Evolutionary conservation across 2,797 vertebrate species (phyloP), one percentile per base, ranked within the genome.

Genomic region (Hephaestus fuliginosus): DNA sequence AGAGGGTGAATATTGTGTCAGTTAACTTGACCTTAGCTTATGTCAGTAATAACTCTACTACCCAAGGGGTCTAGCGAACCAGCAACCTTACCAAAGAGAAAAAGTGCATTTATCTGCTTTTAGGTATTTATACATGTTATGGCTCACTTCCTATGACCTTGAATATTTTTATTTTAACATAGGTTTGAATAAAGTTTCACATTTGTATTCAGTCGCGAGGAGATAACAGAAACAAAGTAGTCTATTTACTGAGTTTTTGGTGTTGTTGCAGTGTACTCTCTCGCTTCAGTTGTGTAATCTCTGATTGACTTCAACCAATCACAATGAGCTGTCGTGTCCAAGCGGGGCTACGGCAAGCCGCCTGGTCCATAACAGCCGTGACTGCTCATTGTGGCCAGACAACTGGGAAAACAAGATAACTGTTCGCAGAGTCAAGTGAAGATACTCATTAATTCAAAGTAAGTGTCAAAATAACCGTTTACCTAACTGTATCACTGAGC

Each of bases 311-410:
- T 33, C 0, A 78, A 73, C 95, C 93, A 95, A 96, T 96, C 90
- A 93, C 0, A 89, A 70, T 88, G 88, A 91, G 94, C 91, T 95
- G 94, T 95, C 95, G 95, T 96, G 95, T 95, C 90, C 91, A 86
- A 90, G 65, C 0, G 41, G 1, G 1, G 2, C 83, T 95, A 96
- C 94, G 94, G 95, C 62, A 68, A 90, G 69, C 68, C 11, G 8
- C 5, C 20, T 5, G 55, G 89, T 61, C 73, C 85, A 0, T 0
- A 70, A 80, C 75, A 0, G 12, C n/a, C 12, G 7, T 12, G 33
- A 20, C 22, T 64, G 7, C 15, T 25, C 10, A 33, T 36, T 52
- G 53, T 46, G 41, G 46, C 28, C 55, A 68, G 68, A 4, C n/a
- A 75, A 56, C 22, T 20, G 30, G 15, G 33, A 15, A 43, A 68